Evolutionary conservation across 2,113 vertebrate genomes (phyloP).

Genomic region (Nyctibius bracteatus): DNA sequence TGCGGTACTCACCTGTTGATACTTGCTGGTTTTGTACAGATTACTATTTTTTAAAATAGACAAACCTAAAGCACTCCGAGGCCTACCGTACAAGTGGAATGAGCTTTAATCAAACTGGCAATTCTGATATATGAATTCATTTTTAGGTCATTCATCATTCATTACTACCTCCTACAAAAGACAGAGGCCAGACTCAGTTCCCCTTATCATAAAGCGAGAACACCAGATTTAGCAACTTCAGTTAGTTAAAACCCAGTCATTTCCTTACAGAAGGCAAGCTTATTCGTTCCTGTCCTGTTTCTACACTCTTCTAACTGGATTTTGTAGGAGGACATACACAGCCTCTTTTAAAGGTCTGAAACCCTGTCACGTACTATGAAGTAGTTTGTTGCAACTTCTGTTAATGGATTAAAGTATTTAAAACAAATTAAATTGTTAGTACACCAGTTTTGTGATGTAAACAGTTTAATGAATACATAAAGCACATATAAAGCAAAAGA

Average conservation of each 20-base stretch:
- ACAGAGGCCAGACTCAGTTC: background rate
- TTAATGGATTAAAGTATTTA: slow-evolving; percentile 49
- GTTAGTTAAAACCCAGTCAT: background rate
- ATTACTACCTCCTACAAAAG: background rate
- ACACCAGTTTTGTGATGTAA: slow-evolving; percentile 19
- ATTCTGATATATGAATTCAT: background rate
- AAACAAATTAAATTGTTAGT: slow-evolving; percentile 51
- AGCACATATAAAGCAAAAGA: slow-evolving; percentile 32
- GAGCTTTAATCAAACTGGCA: background rate
- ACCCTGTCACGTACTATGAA: accelerated
- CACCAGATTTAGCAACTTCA: background rate
- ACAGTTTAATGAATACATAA: slow-evolving; percentile 67
- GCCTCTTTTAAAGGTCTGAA: background rate
- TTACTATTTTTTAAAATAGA: background rate
- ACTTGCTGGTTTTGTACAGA: background rate
- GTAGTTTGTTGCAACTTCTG: background rate
- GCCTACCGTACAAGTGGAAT: accelerated
- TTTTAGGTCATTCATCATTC: background rate
- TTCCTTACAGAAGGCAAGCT: background rate
- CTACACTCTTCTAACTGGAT: background rate
- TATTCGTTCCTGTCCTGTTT: background rate
- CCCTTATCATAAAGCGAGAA: accelerated
- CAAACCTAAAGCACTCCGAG: background rate
- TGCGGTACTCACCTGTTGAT: background rate
- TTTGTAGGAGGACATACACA: background rate